Evolutionary conservation across 2,113 vertebrate genomes (phyloP).

Genomic region (Pteropus alecto): DNA sequence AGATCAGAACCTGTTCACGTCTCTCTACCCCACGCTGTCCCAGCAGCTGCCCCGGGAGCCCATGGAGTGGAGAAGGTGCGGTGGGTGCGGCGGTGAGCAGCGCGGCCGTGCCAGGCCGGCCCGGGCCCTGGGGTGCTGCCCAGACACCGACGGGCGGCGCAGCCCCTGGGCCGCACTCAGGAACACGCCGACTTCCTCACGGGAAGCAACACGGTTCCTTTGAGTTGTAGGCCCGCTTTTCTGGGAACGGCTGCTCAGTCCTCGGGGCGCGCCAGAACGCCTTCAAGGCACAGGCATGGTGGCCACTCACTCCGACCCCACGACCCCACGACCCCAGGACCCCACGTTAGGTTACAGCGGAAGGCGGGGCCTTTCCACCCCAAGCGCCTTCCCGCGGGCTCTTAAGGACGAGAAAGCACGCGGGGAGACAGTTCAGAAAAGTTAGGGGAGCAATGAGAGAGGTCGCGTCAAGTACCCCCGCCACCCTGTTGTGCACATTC

Average conservation of each 20-base stretch:
- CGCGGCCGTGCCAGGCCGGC: no score
- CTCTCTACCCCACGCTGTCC: conserved; percentile 91
- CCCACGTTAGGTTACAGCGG: no score
- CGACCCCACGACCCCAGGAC: no score
- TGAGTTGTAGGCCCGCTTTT: neutral
- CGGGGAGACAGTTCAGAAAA: neutral
- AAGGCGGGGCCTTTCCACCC: neutral
- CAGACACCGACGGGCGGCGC: neutral
- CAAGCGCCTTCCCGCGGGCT: neutral
- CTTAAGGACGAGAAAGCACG: neutral
- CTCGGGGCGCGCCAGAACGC: neutral
- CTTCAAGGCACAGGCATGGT: neutral
- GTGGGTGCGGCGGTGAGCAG: no score
- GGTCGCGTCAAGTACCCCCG: no score
- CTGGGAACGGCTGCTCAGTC: neutral
- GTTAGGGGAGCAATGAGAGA: neutral
- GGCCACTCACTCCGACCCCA: neutral
- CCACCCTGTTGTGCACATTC: neutral
- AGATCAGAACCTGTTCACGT: conserved; percentile 94
- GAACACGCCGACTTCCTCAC: neutral
- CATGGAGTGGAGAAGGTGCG: conserved; percentile 97
- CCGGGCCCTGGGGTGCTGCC: neutral
- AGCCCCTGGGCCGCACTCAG: no score
- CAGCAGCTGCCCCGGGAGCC: conserved; percentile 97
- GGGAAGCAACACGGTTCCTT: neutral